Base-by-base conservation (phyloP, 2,888 invertebrate species). In the Drosophila prolongata region DNA sequence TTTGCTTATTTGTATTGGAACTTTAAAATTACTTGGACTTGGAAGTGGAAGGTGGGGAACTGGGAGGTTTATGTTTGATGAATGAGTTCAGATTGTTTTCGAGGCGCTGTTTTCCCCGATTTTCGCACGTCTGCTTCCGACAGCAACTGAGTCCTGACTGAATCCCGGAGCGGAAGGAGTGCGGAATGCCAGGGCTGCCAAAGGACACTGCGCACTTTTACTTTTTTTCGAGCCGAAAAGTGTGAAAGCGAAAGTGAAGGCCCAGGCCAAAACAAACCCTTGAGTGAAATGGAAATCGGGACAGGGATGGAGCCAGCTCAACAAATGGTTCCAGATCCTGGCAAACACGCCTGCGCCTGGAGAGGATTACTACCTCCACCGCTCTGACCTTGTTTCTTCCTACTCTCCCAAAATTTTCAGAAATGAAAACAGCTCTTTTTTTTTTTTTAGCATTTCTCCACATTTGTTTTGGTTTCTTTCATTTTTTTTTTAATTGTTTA, bases 121-220 rank as follows among this genome's bases (percentile, higher is more conserved):
- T 14, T 50, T 9, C 14, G 11, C 64, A 72, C 70, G 80, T 82
- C 77, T 73, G 69, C 40, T 54, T 69, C 40, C 62, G 44, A 52
- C 62, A 62, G 62, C 62, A 35, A 64, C 62, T 69, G 85, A 70
- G 68, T 65, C 65, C 66, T 67, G 55, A 66, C 66, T 55, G 66
- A 66, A 34, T 66, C 55, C 66, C 53, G 67, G 47, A 77, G 61
- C 50, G 53, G n/a, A 44, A n/a, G 46, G 49, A 49, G 49, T 50
- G 13, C 46, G 34, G 56, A 30, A 24, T 11, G 59, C 84, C 87
- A 87, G 87, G 75, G 81, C 84, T 86, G 77, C 24, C 42, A 57
- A 62, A 70, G 66, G 46, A 46, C 67, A 59, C 57, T 56, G 66
- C 43, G 58, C 57, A 64, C 72, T 57, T 44, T 67, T 53, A 61